Evolutionary conservation across 92 coral and sea anemone species (phyloP).

Genomic region (Umimayanthus kanabou): DNA sequence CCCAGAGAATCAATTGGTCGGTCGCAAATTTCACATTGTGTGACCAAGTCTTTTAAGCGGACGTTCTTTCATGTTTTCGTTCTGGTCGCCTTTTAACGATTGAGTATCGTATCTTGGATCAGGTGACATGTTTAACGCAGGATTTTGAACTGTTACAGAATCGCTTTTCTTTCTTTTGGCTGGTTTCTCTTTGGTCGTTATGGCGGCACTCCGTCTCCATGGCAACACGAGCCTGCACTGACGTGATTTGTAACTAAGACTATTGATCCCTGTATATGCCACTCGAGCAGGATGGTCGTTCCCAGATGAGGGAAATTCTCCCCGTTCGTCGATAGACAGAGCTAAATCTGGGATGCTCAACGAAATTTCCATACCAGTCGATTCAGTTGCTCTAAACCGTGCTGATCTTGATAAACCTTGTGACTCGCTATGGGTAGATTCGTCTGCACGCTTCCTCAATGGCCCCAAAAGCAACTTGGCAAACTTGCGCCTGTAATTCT

Average conservation of each 20-base stretch:
- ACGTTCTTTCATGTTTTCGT: not conserved
- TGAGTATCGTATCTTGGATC: not conserved
- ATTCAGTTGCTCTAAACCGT: constrained; percentile 1
- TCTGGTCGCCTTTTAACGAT: not conserved
- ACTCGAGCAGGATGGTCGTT: not conserved
- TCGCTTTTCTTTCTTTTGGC: not conserved
- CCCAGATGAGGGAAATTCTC: not conserved
- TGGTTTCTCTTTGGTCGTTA: not conserved
- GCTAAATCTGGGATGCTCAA: constrained; percentile 28
- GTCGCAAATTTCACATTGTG: not conserved
- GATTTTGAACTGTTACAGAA: constrained; percentile 1
- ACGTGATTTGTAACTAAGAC: not conserved
- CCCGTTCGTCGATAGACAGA: not conserved
- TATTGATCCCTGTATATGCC: not conserved
- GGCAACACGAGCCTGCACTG: not conserved
- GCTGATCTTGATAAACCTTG: constrained; percentile 11
- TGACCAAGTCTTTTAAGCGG: not conserved
- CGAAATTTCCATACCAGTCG: constrained; percentile 15
- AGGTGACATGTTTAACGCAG: not conserved
- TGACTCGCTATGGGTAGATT: constrained; percentile 27
- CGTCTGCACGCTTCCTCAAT: constrained; percentile 42
- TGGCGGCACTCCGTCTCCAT: constrained; percentile 34
- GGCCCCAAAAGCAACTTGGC: constrained; percentile 22
- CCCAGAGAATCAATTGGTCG: no score
- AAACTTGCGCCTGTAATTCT: constrained; percentile 64